Base-by-base conservation (phyloP, 2,113 vertebrate species). In the Numenius arquata region DNA sequence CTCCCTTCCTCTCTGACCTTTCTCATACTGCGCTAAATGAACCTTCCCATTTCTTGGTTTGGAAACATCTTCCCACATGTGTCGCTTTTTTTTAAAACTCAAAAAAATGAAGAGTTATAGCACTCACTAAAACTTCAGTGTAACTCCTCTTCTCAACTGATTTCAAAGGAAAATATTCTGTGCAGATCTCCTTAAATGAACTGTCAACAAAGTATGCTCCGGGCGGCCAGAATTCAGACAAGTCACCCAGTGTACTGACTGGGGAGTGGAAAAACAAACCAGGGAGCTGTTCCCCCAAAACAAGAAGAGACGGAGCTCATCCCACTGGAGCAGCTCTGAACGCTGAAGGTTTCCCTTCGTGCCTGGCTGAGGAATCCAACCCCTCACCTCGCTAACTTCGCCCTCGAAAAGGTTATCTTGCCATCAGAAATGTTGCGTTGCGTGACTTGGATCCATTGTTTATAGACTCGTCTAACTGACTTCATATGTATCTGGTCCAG, bases 401-500 rank as follows among this genome's bases (percentile, higher is more conserved):
- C 96, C 95, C 95, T 95, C 19, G 0, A 47, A 95, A 93, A 97
- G 97, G 98, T 98, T 98, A 98, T 98, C 98, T 97, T 58, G 85
- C 90, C 74, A 98, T 98, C 97, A 96, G 88, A 97, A 98, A 97
- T 94, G 89, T 52, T 97, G 93, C 96, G 41, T 98, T 97, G 97
- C 96, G 94, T 98, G 98, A 98, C 98, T 98, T 94, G 89, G 97
- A 97, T 96, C 95, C 95, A 88, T 95, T 98, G 97, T 98, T 98
- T 98, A 98, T 98, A 97, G 96, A 97, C 97, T 96, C 92, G 85
- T 97, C 96, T 96, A 97, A 97, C 96, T 95, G 70, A 96, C 96
- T 97, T 97, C 93, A 98, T 98, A 98, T 98, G 98, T 97, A 95
- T 98, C 98, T 98, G 96, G 97, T 97, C 97, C 94, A 96, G 95